Evolutionary conservation across 1,140 invertebrate genomes (phyloP).

Genomic region (Cydia fagiglandana): DNA sequence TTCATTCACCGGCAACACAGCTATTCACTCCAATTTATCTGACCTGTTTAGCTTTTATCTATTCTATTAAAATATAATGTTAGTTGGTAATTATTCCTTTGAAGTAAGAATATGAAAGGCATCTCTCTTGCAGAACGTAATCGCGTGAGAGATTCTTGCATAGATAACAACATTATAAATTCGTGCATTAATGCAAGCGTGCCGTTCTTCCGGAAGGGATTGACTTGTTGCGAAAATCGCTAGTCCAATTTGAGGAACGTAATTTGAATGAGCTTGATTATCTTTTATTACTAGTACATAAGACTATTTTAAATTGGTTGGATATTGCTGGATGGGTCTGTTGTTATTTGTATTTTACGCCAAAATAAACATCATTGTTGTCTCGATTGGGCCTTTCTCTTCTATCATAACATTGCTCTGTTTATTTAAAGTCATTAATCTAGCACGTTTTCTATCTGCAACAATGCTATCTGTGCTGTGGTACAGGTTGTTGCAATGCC

Average conservation of each 20-base stretch:
- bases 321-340: not conserved
- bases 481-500: conserved; percentile 39
- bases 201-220: conserved; percentile 24
- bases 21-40: conserved; percentile 2
- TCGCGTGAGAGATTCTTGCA: conserved; percentile 31
- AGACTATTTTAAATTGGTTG: not conserved
- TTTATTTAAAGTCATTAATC: conserved; percentile 13
- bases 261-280: conserved; percentile 11
- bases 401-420: conserved; percentile 1
- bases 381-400: conserved; percentile 7
- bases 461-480: conserved; percentile 31
- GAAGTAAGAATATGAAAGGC: conserved; percentile 14
- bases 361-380: not conserved
- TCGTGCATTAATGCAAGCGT: conserved; percentile 21
- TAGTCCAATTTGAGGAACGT: conserved; percentile 13
- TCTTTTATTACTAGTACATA: conserved; percentile 3
- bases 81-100: not conserved
- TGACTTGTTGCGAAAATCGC: conserved; percentile 8
- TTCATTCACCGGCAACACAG: not conserved
- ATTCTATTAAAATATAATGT: not conserved
- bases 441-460: not conserved
- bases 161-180: conserved; percentile 22
- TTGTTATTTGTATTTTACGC: conserved; percentile 5
- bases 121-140: conserved; percentile 18
- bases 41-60: not conserved